These are phyloP conservation scores for Sphyrna mokarran DNA, from an alignment of 2,113 vertebrate genomes.

Conservation along the genomic window DNA sequence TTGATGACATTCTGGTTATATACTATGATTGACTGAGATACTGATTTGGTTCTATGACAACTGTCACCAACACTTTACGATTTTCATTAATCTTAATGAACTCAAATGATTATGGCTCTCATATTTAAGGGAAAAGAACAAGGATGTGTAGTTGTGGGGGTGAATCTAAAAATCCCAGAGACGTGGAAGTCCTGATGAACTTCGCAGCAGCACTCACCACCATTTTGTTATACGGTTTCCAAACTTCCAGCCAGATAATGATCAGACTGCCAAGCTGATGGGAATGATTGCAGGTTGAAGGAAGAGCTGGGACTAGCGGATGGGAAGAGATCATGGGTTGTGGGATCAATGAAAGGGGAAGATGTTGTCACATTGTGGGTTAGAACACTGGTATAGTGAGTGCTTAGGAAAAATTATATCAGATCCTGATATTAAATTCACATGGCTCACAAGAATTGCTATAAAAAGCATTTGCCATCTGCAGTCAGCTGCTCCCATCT, in stretches of 20 bases:
- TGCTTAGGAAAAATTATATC: too few species aligned
- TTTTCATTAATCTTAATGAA: not conserved
- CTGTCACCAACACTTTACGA: not conserved
- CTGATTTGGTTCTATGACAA: not conserved
- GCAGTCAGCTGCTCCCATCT: too few species aligned
- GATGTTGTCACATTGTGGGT: not conserved
- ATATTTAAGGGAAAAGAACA: not conserved
- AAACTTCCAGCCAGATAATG: too few species aligned
- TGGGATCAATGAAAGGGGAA: not conserved
- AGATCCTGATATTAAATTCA: too few species aligned
- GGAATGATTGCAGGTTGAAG: not conserved
- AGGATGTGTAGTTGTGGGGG: not conserved
- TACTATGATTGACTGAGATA: not conserved
- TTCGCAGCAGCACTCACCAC: not conserved
- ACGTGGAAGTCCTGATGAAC: not conserved
- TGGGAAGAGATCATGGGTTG: too few species aligned
- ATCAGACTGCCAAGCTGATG: not conserved
- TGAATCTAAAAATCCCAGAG: not conserved
- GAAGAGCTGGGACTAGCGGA: too few species aligned
- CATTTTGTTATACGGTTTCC: not conserved
- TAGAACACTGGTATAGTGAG: too few species aligned
- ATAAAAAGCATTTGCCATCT: too few species aligned
- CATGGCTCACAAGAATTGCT: too few species aligned
- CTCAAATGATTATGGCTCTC: not conserved
- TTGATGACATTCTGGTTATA: not conserved